phyloP scores from a whole-genome alignment of 2,888 invertebrate species.

The Hanleya hanleyi region DNA sequence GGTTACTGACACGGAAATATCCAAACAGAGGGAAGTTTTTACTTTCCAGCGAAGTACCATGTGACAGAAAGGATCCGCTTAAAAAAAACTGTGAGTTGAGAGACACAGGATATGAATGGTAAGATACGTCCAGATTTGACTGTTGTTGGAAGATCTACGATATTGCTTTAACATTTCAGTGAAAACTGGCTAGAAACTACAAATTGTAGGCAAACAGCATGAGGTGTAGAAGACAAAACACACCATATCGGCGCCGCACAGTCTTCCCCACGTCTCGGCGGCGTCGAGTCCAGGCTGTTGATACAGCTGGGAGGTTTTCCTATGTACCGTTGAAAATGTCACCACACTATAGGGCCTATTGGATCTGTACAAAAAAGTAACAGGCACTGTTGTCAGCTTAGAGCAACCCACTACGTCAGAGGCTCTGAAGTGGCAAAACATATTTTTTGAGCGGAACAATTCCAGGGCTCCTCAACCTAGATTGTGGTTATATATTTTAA shows the following conservation, averaged over 20 bases:
- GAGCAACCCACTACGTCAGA: no score
- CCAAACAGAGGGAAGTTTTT: no score
- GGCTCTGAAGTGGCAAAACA: no score
- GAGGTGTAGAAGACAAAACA: constrained; percentile 11
- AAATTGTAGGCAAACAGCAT: constrained; percentile 8
- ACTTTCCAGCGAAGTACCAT: no score
- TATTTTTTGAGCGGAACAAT: no score
- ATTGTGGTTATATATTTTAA: no score
- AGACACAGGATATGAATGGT: neutral
- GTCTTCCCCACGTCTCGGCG: neutral
- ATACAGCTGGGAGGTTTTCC: neutral
- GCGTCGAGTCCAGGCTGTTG: neutral
- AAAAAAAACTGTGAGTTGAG: neutral
- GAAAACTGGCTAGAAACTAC: neutral
- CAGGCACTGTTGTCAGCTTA: no score
- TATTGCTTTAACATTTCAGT: constrained; percentile 10
- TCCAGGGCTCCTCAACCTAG: no score
- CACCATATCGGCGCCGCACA: neutral
- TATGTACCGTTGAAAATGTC: neutral
- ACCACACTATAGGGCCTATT: no score
- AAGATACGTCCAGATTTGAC: constrained; percentile 7
- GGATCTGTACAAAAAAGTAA: no score
- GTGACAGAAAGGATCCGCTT: no score
- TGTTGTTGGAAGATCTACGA: constrained; percentile 9
- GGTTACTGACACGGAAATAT: no score